Base-by-base conservation (phyloP, 1,140 invertebrate species). In the Diorhabda elongata region DNA sequence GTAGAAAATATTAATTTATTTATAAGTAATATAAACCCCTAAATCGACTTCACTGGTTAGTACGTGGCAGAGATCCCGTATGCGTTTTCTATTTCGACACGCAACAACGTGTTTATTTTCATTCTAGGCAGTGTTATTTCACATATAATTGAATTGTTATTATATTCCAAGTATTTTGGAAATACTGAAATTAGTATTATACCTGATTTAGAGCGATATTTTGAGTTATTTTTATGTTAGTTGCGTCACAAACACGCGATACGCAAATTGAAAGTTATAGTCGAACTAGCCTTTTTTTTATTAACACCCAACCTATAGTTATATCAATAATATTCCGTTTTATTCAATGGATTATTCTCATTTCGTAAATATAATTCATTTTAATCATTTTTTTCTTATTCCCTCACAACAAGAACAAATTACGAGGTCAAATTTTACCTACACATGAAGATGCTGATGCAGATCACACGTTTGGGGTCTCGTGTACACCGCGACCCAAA, bases 121-220 rank as follows among this genome's bases (percentile, higher is more conserved):
- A 43, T 62, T 62, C 63, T 56, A 52, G 63, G 11, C 41, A 9
- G n/a, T 64, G 52, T 64, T 64, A 64, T 64, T 64, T 57, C 58
- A 11, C n/a, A 42, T 8, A 57, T 64, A 64, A 64, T 64, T 64
- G 63, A 64, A 64, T 64, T 64, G 45, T 64, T 64, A 64, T 64
- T 60, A 60, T 60, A 42, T 42, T 8, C 56, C 44, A 42, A 44
- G 8, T 64, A 64, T 64, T 64, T 57, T 43, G 45, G 63, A 57
- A 64, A 64, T 56, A 44, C 63, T 4, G 52, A 56, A 44, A 64
- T 64, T 64, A 47, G 9, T 52, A 41, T 44, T 60, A 47, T 43
- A 64, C 63, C 63, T 44, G 11, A 42, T 57, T 44, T 44, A 8
- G 63, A 41, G 43, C 44, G 44, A 44, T 47, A 44, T 62, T 44